phyloP scores from a whole-genome alignment of 1,140 invertebrate species.

The Hyposmocoma kahamanoa region DNA sequence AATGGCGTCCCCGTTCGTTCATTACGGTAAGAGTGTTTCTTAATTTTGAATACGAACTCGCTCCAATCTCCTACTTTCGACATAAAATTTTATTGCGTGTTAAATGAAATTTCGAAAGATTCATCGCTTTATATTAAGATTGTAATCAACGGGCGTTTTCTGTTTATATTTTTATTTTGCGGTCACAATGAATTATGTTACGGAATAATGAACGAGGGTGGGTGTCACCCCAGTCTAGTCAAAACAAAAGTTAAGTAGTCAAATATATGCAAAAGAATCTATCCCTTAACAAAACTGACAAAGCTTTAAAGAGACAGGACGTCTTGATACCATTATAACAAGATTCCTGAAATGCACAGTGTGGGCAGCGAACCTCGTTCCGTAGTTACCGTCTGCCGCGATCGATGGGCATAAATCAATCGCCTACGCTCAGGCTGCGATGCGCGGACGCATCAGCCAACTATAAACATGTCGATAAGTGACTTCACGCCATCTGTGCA shows the following conservation, averaged over 20 bases:
- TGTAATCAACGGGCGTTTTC: too few relatives aligned
- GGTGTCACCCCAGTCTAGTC: too few relatives aligned
- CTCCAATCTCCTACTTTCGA: constrained; percentile 11
- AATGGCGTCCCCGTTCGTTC: constrained; percentile 61
- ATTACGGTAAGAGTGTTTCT: constrained; percentile 64
- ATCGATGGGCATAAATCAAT: constrained; percentile 48
- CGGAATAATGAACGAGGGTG: too few relatives aligned
- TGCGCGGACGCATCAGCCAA: constrained; percentile 9
- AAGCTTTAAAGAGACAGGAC: too few relatives aligned
- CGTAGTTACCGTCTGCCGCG: constrained; percentile 16
- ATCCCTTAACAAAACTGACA: too few relatives aligned
- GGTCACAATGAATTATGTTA: too few relatives aligned
- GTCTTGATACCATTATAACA: too few relatives aligned
- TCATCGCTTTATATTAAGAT: not conserved
- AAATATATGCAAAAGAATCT: too few relatives aligned
- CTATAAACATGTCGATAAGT: not conserved
- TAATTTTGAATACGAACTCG: constrained; percentile 52
- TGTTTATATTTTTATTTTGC: too few relatives aligned
- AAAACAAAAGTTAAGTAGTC: too few relatives aligned
- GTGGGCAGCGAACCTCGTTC: not conserved
- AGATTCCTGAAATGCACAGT: too few relatives aligned
- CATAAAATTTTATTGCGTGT: constrained; percentile 7
- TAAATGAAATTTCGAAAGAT: constrained; percentile 18
- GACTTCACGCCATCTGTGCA: not conserved
- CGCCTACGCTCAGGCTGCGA: constrained; percentile 37